Conservation (phyloP, 2,113 vertebrate genomes). For the Peromyscus leucopus region DNA sequence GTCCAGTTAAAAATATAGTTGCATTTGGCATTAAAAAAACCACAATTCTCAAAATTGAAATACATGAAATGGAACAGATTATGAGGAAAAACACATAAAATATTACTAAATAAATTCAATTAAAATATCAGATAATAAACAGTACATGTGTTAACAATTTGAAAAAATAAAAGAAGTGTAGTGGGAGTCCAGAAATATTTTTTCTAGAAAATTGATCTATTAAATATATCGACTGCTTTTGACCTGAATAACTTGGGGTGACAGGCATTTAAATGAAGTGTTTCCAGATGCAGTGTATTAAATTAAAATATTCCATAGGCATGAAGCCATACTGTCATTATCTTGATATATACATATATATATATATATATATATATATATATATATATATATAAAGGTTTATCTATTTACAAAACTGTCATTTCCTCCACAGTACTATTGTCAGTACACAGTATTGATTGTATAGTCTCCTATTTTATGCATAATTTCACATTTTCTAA, state of each 20-base stretch:
- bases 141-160: neutral
- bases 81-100: neutral
- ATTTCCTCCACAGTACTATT: neutral
- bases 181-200: neutral
- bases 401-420: neutral
- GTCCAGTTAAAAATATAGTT: neutral
- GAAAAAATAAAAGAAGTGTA: neutral
- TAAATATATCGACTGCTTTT: neutral
- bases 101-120: neutral
- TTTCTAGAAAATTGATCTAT: neutral
- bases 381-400: neutral
- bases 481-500: conserved; percentile 41
- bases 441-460: conserved; percentile 2
- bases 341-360: neutral
- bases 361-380: too few relatives aligned
- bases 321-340: neutral
- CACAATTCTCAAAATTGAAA: neutral
- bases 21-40: neutral
- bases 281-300: neutral
- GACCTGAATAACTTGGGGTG: neutral
- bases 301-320: neutral
- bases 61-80: neutral
- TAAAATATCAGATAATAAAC: neutral
- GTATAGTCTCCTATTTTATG: conserved; percentile 10
- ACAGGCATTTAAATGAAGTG: neutral